phyloP scores from a whole-genome alignment of 2,113 vertebrate species.

The Cryptotis parvus region DNA sequence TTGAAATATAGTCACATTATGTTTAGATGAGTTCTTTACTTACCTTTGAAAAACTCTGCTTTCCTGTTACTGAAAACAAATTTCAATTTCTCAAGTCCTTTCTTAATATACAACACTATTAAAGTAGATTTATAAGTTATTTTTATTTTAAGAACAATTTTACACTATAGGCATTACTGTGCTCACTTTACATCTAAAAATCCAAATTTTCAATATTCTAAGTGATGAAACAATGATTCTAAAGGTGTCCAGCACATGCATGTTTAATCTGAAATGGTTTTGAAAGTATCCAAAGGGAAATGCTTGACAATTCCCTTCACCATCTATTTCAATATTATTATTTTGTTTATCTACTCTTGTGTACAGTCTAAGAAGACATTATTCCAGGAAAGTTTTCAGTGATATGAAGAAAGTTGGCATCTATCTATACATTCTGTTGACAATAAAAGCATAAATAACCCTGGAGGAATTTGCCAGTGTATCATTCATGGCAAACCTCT shows the following conservation, averaged over 20 bases:
- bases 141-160: not conserved
- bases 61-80: not conserved
- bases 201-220: not conserved
- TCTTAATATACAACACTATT: not conserved
- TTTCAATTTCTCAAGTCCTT: not conserved
- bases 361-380: not conserved
- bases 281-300: not conserved
- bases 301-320: not conserved
- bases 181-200: slow-evolving; percentile 1
- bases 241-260: not conserved
- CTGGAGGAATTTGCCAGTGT: not conserved
- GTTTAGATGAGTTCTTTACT: not conserved
- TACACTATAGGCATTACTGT: not conserved
- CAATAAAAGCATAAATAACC: not conserved
- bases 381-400: not conserved
- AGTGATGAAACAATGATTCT: not conserved
- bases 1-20: not conserved
- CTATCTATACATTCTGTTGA: slow-evolving; percentile 25
- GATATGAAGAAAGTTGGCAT: not conserved
- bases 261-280: not conserved
- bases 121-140: not conserved
- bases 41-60: not conserved
- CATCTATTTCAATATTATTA: not conserved
- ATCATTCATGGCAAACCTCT: not conserved
- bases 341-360: not conserved